Base-by-base conservation (phyloP, 2,113 vertebrate genomes). In the Zonotrichia leucophrys region DNA sequence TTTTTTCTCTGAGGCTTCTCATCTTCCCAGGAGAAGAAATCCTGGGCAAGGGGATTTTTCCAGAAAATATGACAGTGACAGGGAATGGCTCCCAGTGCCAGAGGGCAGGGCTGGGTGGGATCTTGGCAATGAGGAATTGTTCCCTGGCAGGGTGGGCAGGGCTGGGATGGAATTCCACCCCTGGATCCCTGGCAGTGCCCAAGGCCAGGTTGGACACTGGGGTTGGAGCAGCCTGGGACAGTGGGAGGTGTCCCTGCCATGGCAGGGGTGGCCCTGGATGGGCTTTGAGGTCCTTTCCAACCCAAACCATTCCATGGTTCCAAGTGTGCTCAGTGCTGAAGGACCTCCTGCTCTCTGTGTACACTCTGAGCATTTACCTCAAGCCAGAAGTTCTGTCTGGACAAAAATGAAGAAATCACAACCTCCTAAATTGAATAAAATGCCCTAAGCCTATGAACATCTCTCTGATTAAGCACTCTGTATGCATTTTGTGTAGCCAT, bases 211-310 rank as follows among this genome's bases (percentile, higher is more conserved):
- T 74, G 77, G 66, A 35, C 13, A 24, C 0, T 83, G 67, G 49
- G 41, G 41, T 20, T 37, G 37, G 37, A 37, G 37, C 37, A 37
- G 37, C 37, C 37, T 74, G 86, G 60, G 1, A 20, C n/a, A 21
- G 28, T 52, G 69, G 60, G 0, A 82, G 53, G 24, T 28, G 46
- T 60, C 87, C 53, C 69, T 82, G 60, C 28, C 25, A 15, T 39
- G 68, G 18, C 60, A 46, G 33, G 5, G 17, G 5, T 44, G 44
- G 33, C 0, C 11, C 3, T 16, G 19, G 77, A 0, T 52, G 44
- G 1, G 0, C 0, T 60, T 75, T n/a, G 8, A 41, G 9, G 9
- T 62, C 25, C 17, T 6, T 10, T 41, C n/a, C 21, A 33, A 2
- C 21, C n/a, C 21, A 76, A 69, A 1, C 25, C 25, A 13, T 46